Conservation (phyloP, 2,113 vertebrate species). For the Periophthalmus modestus region DNA sequence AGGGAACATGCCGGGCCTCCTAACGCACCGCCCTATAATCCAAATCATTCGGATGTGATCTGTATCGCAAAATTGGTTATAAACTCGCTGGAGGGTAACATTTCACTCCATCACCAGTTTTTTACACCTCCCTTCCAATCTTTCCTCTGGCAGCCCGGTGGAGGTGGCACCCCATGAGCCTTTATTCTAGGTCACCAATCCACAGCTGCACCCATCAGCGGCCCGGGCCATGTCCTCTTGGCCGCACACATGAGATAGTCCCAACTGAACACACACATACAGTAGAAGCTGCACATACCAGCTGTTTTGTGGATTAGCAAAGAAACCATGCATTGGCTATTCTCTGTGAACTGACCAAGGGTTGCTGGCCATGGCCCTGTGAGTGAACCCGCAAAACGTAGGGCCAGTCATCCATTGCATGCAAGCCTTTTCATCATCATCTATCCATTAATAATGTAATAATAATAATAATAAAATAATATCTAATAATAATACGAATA, state of each 20-base stretch:
- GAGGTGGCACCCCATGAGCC: constrained; percentile 62
- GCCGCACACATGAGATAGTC: constrained; percentile 40
- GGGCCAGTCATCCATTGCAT: constrained; percentile 26
- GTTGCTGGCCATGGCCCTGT: constrained; percentile 52
- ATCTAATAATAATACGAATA: too few relatives aligned
- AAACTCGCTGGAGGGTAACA: constrained; percentile 18
- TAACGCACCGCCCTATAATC: background rate
- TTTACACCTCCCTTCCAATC: constrained; percentile 56
- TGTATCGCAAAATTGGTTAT: background rate
- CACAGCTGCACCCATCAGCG: constrained; percentile 76
- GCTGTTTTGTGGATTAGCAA: constrained; percentile 74
- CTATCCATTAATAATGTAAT: too few relatives aligned
- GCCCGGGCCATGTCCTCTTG: constrained; percentile 44
- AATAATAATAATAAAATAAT: too few relatives aligned
- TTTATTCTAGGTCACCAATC: constrained; percentile 77
- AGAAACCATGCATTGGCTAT: constrained; percentile 35
- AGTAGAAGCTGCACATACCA: constrained; percentile 50
- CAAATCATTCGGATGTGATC: constrained; percentile 3
- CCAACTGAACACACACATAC: constrained; percentile 35
- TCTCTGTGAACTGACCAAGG: constrained; percentile 16
- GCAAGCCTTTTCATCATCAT: background rate
- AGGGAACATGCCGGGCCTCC: background rate
- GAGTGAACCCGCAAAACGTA: constrained; percentile 54
- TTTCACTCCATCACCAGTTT: constrained; percentile 45
- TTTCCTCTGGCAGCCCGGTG: constrained; percentile 64